phyloP scores from a whole-genome alignment of 2,888 invertebrate species.

The Phorcus lineatus region DNA sequence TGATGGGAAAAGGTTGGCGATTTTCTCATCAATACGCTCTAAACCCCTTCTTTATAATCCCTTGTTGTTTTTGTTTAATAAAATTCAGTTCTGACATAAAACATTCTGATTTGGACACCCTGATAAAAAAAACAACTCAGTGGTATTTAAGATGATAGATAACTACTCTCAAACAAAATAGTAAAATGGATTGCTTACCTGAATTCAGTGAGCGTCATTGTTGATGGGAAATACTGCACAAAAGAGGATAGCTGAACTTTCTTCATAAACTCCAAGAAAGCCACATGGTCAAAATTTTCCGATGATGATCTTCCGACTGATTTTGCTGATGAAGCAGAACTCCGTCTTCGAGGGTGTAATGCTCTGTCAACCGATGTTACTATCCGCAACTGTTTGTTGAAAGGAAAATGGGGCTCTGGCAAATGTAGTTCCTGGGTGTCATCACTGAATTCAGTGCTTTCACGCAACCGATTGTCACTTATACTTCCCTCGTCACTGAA shows the following conservation, averaged over 20 bases:
- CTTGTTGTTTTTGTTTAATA: too few species aligned
- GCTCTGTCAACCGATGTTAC: conserved; percentile 65
- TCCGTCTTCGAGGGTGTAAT: conserved; percentile 43
- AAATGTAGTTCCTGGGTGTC: conserved; percentile 53
- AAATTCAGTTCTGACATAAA: too few species aligned
- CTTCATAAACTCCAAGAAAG: conserved; percentile 70
- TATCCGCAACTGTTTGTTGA: conserved; percentile 65
- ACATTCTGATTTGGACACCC: too few species aligned
- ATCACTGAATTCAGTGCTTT: conserved; percentile 59
- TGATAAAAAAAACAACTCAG: too few species aligned
- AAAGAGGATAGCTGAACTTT: conserved; percentile 63
- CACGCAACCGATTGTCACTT: conserved; percentile 47
- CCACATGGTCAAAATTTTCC: conserved; percentile 55
- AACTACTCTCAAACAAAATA: too few species aligned
- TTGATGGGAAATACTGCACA: conserved; percentile 70
- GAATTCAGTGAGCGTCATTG: conserved; percentile 69
- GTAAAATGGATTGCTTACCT: conserved; percentile 45
- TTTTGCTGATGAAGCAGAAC: conserved; percentile 58
- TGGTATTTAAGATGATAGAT: too few species aligned
- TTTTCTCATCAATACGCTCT: too few species aligned
- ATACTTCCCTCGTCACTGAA: conserved; percentile 64
- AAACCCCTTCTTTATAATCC: too few species aligned
- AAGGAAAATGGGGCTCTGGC: conserved; percentile 55
- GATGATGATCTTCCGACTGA: conserved; percentile 48
- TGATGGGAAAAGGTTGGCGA: too few species aligned